Evolutionary conservation across 2,113 vertebrate species (phyloP).

Genomic region (Hylia prasina): DNA sequence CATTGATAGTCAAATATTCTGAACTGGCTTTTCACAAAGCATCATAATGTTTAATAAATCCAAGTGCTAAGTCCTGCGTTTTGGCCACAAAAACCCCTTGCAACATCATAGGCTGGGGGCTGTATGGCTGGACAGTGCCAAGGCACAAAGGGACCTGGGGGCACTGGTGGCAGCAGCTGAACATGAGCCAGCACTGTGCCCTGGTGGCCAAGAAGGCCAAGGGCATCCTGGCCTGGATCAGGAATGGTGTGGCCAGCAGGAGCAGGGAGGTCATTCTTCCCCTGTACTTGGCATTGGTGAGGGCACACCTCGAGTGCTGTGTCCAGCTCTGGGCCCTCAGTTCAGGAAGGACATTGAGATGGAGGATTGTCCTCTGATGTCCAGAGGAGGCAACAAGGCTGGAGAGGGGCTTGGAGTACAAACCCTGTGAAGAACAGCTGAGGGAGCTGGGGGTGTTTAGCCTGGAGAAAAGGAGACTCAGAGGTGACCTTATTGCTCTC

Average conservation of each 20-base stretch:
- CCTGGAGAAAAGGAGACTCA: not conserved
- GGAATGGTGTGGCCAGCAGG: not conserved
- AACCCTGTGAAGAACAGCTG: not conserved
- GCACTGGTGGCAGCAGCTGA: not conserved
- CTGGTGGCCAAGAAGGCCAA: not conserved
- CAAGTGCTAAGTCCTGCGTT: not conserved
- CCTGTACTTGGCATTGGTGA: not conserved
- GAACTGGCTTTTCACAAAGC: not conserved
- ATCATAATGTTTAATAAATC: not conserved
- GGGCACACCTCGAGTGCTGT: not conserved
- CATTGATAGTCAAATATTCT: not conserved
- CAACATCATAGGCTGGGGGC: rapidly evolving
- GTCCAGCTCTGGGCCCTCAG: not conserved
- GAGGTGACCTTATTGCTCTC: not conserved
- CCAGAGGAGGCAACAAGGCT: not conserved
- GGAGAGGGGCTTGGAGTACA: not conserved
- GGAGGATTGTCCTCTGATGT: too few relatives aligned
- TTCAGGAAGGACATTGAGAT: not conserved
- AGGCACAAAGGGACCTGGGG: not conserved
- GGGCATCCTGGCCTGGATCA: not conserved
- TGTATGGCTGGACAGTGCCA: not conserved
- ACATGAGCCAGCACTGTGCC: not conserved
- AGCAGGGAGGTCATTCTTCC: not conserved
- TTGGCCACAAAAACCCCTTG: not conserved
- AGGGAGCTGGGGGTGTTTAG: not conserved